phyloP scores from a whole-genome alignment of 2,797 vertebrate species.

The Cheracebus regulus region DNA sequence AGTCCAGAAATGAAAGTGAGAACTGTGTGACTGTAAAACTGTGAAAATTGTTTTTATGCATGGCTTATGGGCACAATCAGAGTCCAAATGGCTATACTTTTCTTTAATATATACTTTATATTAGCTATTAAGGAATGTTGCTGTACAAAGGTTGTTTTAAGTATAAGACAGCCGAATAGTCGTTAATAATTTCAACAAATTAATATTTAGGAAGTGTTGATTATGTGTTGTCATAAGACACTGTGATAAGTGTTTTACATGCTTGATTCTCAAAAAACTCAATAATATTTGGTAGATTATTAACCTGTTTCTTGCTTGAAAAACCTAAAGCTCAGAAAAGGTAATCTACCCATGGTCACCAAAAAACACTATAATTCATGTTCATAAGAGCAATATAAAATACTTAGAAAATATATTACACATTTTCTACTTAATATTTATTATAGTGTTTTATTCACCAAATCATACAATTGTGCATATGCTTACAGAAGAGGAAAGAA shows the following conservation, averaged over 20 bases:
- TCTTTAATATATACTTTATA: neutral
- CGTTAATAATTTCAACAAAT: neutral
- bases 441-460: slow-evolving; percentile 3
- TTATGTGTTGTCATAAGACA: neutral
- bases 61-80: slow-evolving; percentile 16
- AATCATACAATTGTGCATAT: neutral
- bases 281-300: neutral
- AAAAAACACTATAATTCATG: neutral
- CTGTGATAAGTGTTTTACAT: neutral
- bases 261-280: neutral
- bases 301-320: slow-evolving; percentile 9
- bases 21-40: slow-evolving; percentile 61
- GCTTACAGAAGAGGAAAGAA: neutral
- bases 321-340: slow-evolving; percentile 20
- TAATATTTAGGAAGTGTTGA: neutral
- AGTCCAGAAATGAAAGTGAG: slow-evolving; percentile 61
- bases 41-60: slow-evolving; percentile 63
- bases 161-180: neutral
- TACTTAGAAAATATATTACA: neutral
- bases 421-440: slow-evolving; percentile 29
- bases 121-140: neutral
- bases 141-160: neutral
- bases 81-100: neutral
- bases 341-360: slow-evolving; percentile 7
- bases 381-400: slow-evolving; percentile 17